These are phyloP conservation scores for Mustela lutreola DNA, from an alignment of 2,113 vertebrate species.

Conservation along the genomic window DNA sequence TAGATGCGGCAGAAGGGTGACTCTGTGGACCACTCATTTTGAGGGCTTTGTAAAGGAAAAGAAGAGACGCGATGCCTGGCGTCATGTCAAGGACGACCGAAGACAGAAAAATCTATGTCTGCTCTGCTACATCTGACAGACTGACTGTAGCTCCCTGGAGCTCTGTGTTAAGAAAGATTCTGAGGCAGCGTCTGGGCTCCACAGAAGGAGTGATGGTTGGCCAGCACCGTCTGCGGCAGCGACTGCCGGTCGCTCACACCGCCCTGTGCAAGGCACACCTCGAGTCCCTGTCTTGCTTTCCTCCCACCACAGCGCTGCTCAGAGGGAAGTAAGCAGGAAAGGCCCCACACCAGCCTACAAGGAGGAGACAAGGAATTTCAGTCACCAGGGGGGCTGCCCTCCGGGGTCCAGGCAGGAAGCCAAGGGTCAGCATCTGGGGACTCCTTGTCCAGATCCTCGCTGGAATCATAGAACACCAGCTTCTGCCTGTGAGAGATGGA, in stretches of 20 bases:
- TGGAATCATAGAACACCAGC: slow-evolving; percentile 67
- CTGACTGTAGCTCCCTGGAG: neutral
- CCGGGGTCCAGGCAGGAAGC: slow-evolving; percentile 75
- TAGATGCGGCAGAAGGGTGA: neutral
- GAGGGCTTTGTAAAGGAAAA: neutral
- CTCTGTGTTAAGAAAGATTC: slow-evolving; percentile 32
- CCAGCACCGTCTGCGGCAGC: neutral
- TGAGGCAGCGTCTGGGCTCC: neutral
- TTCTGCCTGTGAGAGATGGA: slow-evolving; percentile 73
- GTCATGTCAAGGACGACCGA: neutral
- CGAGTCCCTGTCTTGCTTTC: neutral
- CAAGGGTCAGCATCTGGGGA: slow-evolving; percentile 67
- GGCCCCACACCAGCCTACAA: neutral
- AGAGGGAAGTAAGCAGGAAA: neutral
- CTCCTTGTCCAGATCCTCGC: slow-evolving; percentile 71
- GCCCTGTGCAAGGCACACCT: neutral
- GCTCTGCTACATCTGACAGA: neutral
- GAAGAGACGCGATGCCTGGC: neutral
- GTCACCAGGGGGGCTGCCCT: slow-evolving; percentile 69
- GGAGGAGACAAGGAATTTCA: neutral
- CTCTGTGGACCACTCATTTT: neutral
- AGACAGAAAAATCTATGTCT: neutral
- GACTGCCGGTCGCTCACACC: neutral
- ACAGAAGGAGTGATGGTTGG: neutral
- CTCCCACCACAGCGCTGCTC: neutral